Base-by-base conservation (phyloP, 2,113 vertebrate genomes). In the Caretta caretta region DNA sequence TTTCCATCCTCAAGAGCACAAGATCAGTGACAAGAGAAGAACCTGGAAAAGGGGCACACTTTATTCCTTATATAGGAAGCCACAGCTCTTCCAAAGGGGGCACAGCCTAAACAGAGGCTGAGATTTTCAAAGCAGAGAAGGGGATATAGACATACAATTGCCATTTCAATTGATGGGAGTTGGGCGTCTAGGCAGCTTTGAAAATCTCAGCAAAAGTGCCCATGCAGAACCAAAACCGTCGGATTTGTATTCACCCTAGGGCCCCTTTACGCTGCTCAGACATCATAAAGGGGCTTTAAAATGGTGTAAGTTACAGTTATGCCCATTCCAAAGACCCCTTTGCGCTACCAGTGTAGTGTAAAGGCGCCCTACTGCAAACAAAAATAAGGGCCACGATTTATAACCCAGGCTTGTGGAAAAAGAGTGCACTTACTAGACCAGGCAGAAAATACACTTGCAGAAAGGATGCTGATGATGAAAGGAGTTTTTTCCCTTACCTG, bases 161-260 rank as follows among this genome's bases (percentile, higher is more conserved):
- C 31, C 59, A 65, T 31, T 16, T 17, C 8, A n/a, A 65, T 17
- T 16, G 31, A 8, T 35, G 31, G 31, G 62, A 65, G 62, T 8
- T 65, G 62, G 5, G n/a, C n/a, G 46, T 46, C 38, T 46, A 38
- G 11, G 22, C 72, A 76, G 1, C 38, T 1, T 16, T 35, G 79
- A 20, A 27, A 38, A 27, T 49, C 75, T 50, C 46, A 0, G 0
- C 22, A 10, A 46, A 42, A 65, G 22, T 25, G 38, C 24, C 38
- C 25, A 11, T 42, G 62, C 7, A 65, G n/a, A 75, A 38, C 38
- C 82, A 35, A 65, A 65, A 84, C 83, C 27, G 46, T 2, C 31
- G 22, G 46, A 12, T 42, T 49, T 1, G 75, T 59, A 56, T 17
- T 50, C 49, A 0, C 5, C 42, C 42, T 38, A 0, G 46, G 25